phyloP scores from a whole-genome alignment of 1,140 invertebrate species.

The Delia radicum region DNA sequence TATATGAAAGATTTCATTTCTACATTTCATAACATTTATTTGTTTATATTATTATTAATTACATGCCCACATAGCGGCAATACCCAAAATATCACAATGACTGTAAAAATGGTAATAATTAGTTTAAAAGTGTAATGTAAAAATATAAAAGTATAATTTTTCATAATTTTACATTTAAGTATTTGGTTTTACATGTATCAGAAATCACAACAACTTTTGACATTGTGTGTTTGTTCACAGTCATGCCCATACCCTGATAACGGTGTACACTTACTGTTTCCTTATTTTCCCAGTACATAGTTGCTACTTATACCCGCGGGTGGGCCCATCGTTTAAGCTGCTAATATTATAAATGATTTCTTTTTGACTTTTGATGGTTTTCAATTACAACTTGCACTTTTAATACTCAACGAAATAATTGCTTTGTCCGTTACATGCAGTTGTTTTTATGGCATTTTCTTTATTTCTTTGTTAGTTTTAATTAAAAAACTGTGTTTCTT shows the following conservation, averaged over 20 bases:
- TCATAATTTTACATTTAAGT: neutral
- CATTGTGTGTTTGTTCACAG: neutral
- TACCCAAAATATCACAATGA: too few species aligned
- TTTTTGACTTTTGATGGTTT: neutral
- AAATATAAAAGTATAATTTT: neutral
- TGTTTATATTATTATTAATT: too few species aligned
- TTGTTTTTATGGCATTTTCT: too few species aligned
- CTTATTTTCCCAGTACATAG: neutral
- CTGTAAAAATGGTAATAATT: too few species aligned
- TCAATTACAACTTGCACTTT: conserved; percentile 4
- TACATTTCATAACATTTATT: too few species aligned
- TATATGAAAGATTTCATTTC: too few species aligned
- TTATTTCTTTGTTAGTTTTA: too few species aligned
- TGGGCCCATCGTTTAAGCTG: neutral
- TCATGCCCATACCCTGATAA: neutral
- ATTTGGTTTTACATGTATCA: neutral
- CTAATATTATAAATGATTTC: neutral
- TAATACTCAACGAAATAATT: neutral
- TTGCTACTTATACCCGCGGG: neutral
- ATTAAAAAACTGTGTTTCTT: too few species aligned
- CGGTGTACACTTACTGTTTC: neutral
- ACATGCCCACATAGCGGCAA: too few species aligned
- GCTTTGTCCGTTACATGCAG: too few species aligned
- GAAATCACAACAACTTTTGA: neutral
- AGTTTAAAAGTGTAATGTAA: too few species aligned